A percentile compares a stretch with the other conserved stretches of the same genome.
These are phyloP conservation scores for Nebria salina DNA, from an alignment of 2,888 invertebrate species.

Conservation along the genomic window DNA sequence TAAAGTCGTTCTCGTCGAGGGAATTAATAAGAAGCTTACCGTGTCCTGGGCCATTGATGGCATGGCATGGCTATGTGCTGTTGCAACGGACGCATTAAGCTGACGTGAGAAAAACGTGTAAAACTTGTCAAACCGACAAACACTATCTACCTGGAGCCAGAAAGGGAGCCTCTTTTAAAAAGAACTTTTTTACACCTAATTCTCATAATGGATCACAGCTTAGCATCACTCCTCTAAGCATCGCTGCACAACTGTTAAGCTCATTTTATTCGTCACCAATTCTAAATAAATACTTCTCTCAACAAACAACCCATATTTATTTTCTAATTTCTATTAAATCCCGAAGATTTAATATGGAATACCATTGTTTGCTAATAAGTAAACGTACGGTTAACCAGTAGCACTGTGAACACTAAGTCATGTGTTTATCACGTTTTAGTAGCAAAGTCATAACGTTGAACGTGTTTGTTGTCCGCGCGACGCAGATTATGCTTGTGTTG, in stretches of 20 bases:
- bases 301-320: too few species aligned
- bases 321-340: too few species aligned
- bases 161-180: background rate
- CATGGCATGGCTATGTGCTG: background rate
- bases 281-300: background rate
- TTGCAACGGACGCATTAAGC: slow-evolving; percentile 35
- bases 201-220: slow-evolving; percentile 36
- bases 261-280: background rate
- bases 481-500: background rate
- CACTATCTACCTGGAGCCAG: background rate
- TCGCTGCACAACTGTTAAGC: background rate
- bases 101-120: slow-evolving; percentile 45
- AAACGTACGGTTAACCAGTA: background rate
- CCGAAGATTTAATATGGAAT: too few species aligned
- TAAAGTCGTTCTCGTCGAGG: slow-evolving; percentile 19
- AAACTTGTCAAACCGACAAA: slow-evolving; percentile 26
- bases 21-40: slow-evolving; percentile 41
- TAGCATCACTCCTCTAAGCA: background rate
- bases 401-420: background rate
- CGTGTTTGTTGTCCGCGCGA: slow-evolving; percentile 2
- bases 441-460: slow-evolving; percentile 7
- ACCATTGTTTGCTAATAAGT: background rate
- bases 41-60: slow-evolving; percentile 34
- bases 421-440: slow-evolving; percentile 22
- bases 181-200: slow-evolving; percentile 29